These are phyloP conservation scores for Salpingus planirostris DNA, from an alignment of 2,888 invertebrate species.

Conservation along the genomic window DNA sequence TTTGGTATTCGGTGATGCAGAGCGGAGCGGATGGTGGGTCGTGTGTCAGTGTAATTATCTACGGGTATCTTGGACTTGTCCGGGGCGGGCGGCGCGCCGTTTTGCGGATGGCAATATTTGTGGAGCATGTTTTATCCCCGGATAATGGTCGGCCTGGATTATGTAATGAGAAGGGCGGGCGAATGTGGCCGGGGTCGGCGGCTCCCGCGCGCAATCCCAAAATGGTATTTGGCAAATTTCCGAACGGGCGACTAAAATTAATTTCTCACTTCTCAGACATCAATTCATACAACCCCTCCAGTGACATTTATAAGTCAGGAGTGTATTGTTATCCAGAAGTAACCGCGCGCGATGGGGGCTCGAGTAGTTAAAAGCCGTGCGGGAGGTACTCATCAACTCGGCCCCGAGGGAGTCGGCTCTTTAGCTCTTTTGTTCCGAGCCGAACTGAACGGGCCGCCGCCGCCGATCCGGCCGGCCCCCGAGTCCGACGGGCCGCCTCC, in stretches of 20 bases:
- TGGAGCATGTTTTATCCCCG: too few species aligned
- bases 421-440: slow-evolving; percentile 30
- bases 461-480: slow-evolving; percentile 7
- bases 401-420: slow-evolving; percentile 34
- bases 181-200: slow-evolving; percentile 19
- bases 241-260: slow-evolving; percentile 40
- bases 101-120: too few species aligned
- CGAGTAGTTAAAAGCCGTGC: slow-evolving; percentile 40
- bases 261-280: slow-evolving; percentile 40
- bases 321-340: slow-evolving; percentile 42
- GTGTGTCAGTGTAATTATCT: too few species aligned
- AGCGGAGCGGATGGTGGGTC: too few species aligned
- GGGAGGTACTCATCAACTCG: slow-evolving; percentile 38
- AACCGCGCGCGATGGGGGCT: slow-evolving; percentile 36
- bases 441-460: slow-evolving; percentile 18
- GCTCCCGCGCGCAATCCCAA: slow-evolving; percentile 25
- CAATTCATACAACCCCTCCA: slow-evolving; percentile 40
- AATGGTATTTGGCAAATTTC: slow-evolving; percentile 40
- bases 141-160: slow-evolving; percentile 22
- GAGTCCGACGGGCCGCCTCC: slow-evolving; percentile 9
- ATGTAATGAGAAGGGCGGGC: slow-evolving; percentile 25
- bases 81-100: too few species aligned
- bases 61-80: too few species aligned
- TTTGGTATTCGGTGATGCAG: too few species aligned
- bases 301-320: slow-evolving; percentile 43